phyloP scores from a whole-genome alignment of 2,888 invertebrate genomes.

The Torymus auratus region DNA sequence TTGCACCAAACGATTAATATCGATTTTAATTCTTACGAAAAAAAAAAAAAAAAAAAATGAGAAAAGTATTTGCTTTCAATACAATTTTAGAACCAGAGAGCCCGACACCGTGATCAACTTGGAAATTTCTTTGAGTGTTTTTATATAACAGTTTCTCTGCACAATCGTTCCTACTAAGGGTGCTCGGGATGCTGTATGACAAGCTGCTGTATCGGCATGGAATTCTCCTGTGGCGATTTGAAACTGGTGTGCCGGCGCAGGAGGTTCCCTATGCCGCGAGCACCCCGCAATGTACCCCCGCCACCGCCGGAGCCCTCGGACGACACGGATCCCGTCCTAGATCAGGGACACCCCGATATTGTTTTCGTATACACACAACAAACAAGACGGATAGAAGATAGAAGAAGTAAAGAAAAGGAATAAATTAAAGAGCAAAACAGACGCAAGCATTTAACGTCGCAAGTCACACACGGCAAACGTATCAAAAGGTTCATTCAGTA shows the following conservation, averaged over 20 bases:
- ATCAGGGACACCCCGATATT: slow-evolving; percentile 76
- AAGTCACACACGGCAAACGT: slow-evolving; percentile 11
- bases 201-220: slow-evolving; percentile 76
- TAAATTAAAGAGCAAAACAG: slow-evolving; percentile 21
- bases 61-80: slow-evolving; percentile 15
- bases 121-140: background rate
- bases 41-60: slow-evolving; percentile 9
- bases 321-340: slow-evolving; percentile 76
- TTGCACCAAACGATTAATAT: background rate
- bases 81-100: slow-evolving; percentile 36
- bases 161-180: slow-evolving; percentile 68
- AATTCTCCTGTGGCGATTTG: slow-evolving; percentile 76
- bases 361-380: slow-evolving; percentile 72
- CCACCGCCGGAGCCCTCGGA: slow-evolving; percentile 76
- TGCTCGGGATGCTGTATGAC: slow-evolving; percentile 77
- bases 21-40: background rate
- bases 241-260: slow-evolving; percentile 77
- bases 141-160: slow-evolving; percentile 20
- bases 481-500: slow-evolving; percentile 28
- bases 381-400: slow-evolving; percentile 55
- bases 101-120: slow-evolving; percentile 1
- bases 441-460: slow-evolving; percentile 47
- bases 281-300: slow-evolving; percentile 76
- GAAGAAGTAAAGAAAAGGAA: slow-evolving; percentile 19
- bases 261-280: slow-evolving; percentile 76